Conservation (phyloP, 2,113 vertebrate genomes). For the Camarhynchus parvulus region DNA sequence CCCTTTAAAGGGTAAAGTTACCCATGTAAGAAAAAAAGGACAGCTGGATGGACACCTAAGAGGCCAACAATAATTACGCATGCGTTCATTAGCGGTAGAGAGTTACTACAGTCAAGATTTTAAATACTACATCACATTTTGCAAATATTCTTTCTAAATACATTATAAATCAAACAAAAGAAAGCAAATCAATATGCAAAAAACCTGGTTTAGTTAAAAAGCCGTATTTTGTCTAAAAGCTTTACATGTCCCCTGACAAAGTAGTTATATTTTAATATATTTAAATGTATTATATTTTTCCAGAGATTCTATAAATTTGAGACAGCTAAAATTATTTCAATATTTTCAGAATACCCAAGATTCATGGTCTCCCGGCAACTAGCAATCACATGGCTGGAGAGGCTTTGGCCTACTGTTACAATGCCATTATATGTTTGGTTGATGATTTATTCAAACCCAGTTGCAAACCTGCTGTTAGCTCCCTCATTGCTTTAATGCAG, state of each 20-base stretch:
- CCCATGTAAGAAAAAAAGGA: background rate
- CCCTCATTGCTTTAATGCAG: slow-evolving; percentile 80
- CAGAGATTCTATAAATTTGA: slow-evolving; percentile 71
- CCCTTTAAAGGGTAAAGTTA: background rate
- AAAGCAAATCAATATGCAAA: slow-evolving; percentile 51
- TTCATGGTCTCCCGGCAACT: slow-evolving; percentile 72
- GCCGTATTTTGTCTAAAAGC: slow-evolving; percentile 27
- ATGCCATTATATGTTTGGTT: slow-evolving; percentile 59
- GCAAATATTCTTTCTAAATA: slow-evolving; percentile 32
- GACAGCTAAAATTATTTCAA: slow-evolving; percentile 67
- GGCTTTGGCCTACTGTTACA: slow-evolving; percentile 72
- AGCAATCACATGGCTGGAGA: slow-evolving; percentile 72
- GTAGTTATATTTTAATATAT: slow-evolving; percentile 62
- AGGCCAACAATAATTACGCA: background rate
- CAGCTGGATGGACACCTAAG: background rate
- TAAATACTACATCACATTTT: slow-evolving; percentile 25
- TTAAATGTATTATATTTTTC: slow-evolving; percentile 57
- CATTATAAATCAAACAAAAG: slow-evolving; percentile 46
- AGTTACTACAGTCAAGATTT: slow-evolving; percentile 54
- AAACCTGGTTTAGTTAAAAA: slow-evolving; percentile 42
- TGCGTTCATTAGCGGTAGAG: background rate
- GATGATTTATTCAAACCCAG: slow-evolving; percentile 84
- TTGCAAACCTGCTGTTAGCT: slow-evolving; percentile 76
- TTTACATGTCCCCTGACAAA: slow-evolving; percentile 44
- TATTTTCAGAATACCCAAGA: slow-evolving; percentile 71